phyloP scores from a whole-genome alignment of 2,797 vertebrate species.

The Oreonectes daqikongensis region DNA sequence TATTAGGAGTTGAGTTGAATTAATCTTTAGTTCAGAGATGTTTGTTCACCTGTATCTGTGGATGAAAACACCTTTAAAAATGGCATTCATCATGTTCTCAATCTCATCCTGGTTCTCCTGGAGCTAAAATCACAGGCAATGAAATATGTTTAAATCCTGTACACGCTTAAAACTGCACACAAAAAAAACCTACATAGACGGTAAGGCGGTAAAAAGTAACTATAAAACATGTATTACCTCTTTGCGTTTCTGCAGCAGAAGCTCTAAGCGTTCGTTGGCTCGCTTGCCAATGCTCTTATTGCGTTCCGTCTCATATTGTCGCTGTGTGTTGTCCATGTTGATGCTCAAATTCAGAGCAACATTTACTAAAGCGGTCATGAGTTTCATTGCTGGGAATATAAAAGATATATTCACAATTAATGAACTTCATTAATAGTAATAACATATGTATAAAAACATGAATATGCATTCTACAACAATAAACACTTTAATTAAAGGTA shows the following conservation, averaged over 20 bases:
- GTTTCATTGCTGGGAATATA: conserved; percentile 88
- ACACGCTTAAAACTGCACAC: conserved; percentile 6
- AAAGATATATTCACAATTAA: conserved; percentile 14
- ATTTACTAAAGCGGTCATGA: conserved; percentile 99
- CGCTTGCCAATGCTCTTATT: conserved; percentile 98
- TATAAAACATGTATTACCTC: conserved; percentile 79
- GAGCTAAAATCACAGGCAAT: conserved; percentile 81
- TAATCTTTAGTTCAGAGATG: neutral
- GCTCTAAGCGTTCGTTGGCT: conserved; percentile 94
- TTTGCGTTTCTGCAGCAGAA: conserved; percentile 96
- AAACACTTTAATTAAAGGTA: no score
- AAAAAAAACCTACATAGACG: neutral
- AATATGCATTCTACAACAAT: no score
- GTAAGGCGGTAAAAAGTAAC: neutral
- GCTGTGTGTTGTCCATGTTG: conserved; percentile 99
- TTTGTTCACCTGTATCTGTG: conserved; percentile 91
- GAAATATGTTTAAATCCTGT: neutral
- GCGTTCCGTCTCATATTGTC: conserved; percentile 95
- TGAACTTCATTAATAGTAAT: no score
- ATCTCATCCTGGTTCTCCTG: conserved; percentile 99
- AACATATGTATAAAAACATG: no score
- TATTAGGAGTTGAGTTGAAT: neutral
- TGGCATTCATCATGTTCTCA: conserved; percentile 99
- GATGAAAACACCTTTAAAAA: conserved; percentile 99
- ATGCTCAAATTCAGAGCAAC: conserved; percentile 99